Percentiles rank a stretch among this genome's conserved stretches.
Evolutionary conservation across 2,888 invertebrate genomes (phyloP).

Genomic region (Patella pellucida): DNA sequence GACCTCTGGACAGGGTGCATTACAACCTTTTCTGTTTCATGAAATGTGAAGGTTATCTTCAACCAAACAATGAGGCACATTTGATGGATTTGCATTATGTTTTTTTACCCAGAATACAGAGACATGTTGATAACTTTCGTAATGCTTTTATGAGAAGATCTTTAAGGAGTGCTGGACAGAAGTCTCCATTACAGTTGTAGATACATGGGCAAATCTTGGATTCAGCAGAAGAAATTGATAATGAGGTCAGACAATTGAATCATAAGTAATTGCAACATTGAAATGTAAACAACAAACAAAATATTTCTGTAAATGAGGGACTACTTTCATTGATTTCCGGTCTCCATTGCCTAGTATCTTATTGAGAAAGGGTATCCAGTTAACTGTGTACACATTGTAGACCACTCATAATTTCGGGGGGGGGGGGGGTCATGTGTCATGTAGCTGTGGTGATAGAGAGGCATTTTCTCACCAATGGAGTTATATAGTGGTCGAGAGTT

Average conservation of each 20-base stretch:
- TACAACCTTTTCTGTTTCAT: slow-evolving; percentile 28
- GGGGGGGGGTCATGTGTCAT: no score
- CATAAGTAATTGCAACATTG: no score
- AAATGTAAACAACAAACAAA: no score
- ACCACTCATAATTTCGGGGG: no score
- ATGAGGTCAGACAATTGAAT: no score
- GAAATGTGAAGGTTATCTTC: slow-evolving; percentile 23
- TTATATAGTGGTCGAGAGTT: not conserved
- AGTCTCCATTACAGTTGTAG: not conserved
- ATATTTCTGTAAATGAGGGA: no score
- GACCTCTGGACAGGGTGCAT: slow-evolving; percentile 27
- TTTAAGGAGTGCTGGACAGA: not conserved
- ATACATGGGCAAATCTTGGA: slow-evolving; percentile 1
- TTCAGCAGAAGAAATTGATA: not conserved
- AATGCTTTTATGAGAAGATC: not conserved
- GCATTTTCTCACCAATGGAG: slow-evolving; percentile 3
- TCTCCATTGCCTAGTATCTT: no score
- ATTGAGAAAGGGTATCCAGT: no score
- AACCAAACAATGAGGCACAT: slow-evolving; percentile 23
- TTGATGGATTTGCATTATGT: slow-evolving; percentile 28
- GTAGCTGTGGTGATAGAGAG: not conserved
- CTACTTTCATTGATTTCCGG: no score
- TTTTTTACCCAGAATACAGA: slow-evolving; percentile 24
- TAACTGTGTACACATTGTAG: no score
- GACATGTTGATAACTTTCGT: not conserved